phyloP scores from a whole-genome alignment of 2,113 vertebrate species.

The Romanogobio albipinnatus region DNA sequence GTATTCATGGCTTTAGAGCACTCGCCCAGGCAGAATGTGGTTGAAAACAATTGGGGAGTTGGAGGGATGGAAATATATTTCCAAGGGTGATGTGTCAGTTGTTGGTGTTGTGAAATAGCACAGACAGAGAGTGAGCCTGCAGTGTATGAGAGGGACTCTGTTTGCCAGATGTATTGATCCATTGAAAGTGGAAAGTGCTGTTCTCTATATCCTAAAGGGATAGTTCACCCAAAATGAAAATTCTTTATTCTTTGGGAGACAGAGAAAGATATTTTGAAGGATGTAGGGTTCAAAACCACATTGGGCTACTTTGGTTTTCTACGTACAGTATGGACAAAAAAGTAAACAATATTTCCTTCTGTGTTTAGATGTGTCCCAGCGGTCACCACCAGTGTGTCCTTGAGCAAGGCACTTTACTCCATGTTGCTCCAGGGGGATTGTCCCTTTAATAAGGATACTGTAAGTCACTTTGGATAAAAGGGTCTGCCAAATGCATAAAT shows the following conservation, averaged over 20 bases:
- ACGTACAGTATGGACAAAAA: no score
- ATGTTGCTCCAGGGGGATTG: no score
- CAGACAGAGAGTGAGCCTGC: not conserved
- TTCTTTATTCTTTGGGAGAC: not conserved
- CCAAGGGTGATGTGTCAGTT: not conserved
- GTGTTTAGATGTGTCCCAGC: no score
- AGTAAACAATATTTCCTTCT: no score
- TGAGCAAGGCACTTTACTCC: no score
- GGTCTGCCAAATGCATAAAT: no score
- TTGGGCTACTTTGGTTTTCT: no score
- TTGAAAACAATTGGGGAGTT: not conserved
- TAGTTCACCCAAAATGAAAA: not conserved
- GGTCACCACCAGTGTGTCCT: no score
- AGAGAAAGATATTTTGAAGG: no score
- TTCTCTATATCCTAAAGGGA: not conserved
- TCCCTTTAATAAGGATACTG: no score
- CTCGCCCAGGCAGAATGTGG: not conserved
- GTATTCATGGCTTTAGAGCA: constrained; percentile 47
- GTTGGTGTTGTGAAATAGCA: constrained; percentile 10
- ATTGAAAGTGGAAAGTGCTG: not conserved
- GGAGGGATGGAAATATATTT: not conserved
- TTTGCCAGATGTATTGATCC: not conserved
- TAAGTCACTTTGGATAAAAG: no score
- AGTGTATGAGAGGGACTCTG: not conserved
- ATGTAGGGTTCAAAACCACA: no score